A percentile compares a stretch with the other conserved stretches of the same genome.
These are phyloP conservation scores for Pseudochirops cupreus DNA, from an alignment of 2,797 vertebrate species.

Conservation along the genomic window DNA sequence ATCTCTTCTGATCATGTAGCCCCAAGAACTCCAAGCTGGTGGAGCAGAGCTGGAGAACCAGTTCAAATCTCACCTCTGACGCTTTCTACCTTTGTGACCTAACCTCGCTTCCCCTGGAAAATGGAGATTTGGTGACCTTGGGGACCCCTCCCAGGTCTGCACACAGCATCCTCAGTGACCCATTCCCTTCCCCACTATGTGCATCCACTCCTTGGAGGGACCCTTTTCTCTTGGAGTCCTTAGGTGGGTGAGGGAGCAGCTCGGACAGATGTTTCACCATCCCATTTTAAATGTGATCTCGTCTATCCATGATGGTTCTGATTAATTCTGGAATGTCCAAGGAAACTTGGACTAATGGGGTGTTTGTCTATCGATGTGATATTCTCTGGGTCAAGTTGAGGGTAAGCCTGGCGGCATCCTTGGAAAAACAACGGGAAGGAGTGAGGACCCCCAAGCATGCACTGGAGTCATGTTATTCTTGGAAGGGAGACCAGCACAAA, in stretches of 20 bases:
- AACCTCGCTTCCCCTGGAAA: not conserved
- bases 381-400: not conserved
- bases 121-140: not conserved
- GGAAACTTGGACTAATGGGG: not conserved
- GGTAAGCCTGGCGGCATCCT: not conserved
- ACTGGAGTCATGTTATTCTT: not conserved
- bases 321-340: not conserved
- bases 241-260: not conserved
- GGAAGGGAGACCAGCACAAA: not conserved
- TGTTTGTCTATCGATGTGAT: not conserved
- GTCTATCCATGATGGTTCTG: not conserved
- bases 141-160: not conserved
- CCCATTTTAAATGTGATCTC: not conserved
- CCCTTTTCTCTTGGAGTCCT: not conserved
- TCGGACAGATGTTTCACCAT: not conserved
- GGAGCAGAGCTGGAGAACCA: not conserved
- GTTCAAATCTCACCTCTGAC: not conserved
- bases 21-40: not conserved
- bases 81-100: not conserved
- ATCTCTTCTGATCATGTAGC: not conserved
- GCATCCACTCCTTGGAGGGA: not conserved
- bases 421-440: not conserved
- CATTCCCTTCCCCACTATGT: not conserved
- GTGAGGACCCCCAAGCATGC: not conserved
- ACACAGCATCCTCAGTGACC: not conserved